Percentiles rank a stretch among this genome's conserved stretches.
phyloP scores from a whole-genome alignment of 30 jellyfish, hydroid and myxozoan species.

The Rhopilema esculentum region DNA sequence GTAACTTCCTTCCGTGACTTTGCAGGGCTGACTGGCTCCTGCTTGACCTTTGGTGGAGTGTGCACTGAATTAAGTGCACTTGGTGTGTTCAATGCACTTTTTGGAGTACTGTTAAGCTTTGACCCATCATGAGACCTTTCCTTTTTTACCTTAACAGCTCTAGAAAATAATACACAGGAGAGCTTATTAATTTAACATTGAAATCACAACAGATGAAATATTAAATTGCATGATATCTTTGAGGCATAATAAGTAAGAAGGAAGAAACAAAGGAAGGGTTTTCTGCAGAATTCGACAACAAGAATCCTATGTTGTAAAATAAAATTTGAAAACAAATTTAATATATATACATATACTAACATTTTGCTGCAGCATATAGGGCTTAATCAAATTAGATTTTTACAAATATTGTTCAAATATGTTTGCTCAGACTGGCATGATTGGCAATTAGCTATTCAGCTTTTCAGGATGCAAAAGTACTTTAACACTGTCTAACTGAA shows the following conservation, averaged over 20 bases:
- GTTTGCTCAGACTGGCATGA: too few relatives aligned
- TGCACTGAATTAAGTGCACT: constrained; percentile 36
- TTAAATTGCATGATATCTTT: neutral
- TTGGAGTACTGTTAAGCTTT: neutral
- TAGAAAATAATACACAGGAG: too few relatives aligned
- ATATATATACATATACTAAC: too few relatives aligned
- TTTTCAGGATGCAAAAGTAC: too few relatives aligned
- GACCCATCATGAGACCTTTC: constrained; percentile 2
- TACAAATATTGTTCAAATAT: too few relatives aligned
- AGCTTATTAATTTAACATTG: neutral
- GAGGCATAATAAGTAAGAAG: neutral
- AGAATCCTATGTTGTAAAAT: too few relatives aligned
- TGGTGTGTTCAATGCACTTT: constrained; percentile 52
- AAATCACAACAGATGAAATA: neutral
- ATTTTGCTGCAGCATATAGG: too few relatives aligned
- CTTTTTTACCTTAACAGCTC: constrained; percentile 8
- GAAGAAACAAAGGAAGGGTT: neutral
- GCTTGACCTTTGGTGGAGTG: constrained; percentile 47
- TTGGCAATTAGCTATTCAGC: too few relatives aligned
- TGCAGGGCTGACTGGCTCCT: constrained; percentile 49
- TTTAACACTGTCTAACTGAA: too few relatives aligned
- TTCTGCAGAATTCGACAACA: neutral
- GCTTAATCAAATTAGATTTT: too few relatives aligned
- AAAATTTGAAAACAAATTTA: too few relatives aligned
- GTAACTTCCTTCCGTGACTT: constrained; percentile 27